These are phyloP conservation scores for Rattus rattus DNA, from an alignment of 2,113 vertebrate genomes.

Conservation along the genomic window DNA sequence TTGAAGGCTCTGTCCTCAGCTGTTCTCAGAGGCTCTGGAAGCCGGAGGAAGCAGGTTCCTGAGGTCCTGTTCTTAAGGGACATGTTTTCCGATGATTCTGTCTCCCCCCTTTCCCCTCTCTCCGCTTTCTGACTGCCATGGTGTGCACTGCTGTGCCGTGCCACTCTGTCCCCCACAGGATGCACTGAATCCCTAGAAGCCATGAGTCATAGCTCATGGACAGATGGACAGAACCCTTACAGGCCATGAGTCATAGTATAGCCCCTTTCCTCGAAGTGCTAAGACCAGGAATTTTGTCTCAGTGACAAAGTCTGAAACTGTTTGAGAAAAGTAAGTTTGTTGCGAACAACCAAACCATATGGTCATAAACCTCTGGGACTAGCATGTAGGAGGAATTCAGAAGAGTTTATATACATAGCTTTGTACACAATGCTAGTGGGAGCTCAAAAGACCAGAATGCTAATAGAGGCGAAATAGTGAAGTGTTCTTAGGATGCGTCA, in stretches of 20 bases:
- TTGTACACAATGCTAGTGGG: background rate
- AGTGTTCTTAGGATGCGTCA: background rate
- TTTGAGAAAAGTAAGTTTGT: background rate
- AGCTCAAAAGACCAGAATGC: background rate
- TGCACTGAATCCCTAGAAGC: background rate
- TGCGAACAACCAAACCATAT: background rate
- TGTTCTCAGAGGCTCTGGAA: no score
- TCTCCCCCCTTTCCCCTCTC: background rate
- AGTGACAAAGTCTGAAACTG: background rate
- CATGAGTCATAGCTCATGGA: no score
- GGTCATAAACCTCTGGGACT: background rate
- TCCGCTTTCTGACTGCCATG: background rate
- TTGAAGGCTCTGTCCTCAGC: background rate
- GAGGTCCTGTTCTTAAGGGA: background rate
- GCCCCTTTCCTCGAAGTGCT: background rate
- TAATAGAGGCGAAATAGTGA: no score
- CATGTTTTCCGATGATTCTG: background rate
- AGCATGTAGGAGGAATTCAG: no score
- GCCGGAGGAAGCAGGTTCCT: background rate
- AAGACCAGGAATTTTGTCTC: background rate
- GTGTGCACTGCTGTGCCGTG: background rate
- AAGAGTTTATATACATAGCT: background rate
- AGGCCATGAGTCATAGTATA: no score
- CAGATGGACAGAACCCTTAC: background rate
- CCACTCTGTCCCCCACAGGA: no score